Conservation (phyloP, 2,888 invertebrate species). For the Tetragonula carbonaria region DNA sequence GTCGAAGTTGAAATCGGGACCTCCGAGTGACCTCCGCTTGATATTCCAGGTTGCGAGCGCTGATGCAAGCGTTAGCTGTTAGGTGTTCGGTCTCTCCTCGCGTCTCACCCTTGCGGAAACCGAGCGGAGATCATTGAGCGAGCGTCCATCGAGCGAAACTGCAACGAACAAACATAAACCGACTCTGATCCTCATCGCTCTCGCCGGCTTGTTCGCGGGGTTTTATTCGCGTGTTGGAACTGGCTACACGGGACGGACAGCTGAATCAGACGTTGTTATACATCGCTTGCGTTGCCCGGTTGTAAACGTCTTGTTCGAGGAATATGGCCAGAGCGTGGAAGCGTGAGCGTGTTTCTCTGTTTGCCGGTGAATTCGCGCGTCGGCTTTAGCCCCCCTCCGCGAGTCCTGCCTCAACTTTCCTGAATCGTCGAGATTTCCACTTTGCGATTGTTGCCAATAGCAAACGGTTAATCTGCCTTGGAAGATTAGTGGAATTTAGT, state of each 20-base stretch:
- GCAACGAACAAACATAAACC: slow-evolving; percentile 61
- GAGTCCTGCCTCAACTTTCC: not conserved
- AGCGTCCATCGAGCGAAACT: slow-evolving; percentile 44
- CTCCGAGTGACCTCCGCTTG: slow-evolving; percentile 73
- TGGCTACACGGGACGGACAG: slow-evolving; percentile 54
- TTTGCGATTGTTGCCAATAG: not conserved
- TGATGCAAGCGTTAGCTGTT: slow-evolving; percentile 74
- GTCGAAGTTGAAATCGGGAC: slow-evolving; percentile 65
- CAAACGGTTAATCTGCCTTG: not conserved
- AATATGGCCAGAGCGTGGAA: slow-evolving; percentile 48
- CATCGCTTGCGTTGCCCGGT: slow-evolving; percentile 24
- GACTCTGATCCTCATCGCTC: slow-evolving; percentile 57
- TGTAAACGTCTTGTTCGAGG: slow-evolving; percentile 66
- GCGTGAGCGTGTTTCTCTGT: slow-evolving; percentile 26
- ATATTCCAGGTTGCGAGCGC: slow-evolving; percentile 76
- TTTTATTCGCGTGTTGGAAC: slow-evolving; percentile 60
- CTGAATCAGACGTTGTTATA: slow-evolving; percentile 68
- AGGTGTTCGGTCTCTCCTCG: slow-evolving; percentile 28
- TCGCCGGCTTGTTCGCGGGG: slow-evolving; percentile 50
- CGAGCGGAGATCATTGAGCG: slow-evolving; percentile 25
- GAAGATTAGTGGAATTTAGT: not conserved
- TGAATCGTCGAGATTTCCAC: too few species aligned
- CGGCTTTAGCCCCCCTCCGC: slow-evolving; percentile 1
- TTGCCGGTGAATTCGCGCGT: slow-evolving; percentile 13
- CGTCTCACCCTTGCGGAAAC: not conserved